A percentile compares a stretch with the other conserved stretches of the same genome.
Conservation (phyloP, 2,797 vertebrate species). For the Gadopsis bispinosus region DNA sequence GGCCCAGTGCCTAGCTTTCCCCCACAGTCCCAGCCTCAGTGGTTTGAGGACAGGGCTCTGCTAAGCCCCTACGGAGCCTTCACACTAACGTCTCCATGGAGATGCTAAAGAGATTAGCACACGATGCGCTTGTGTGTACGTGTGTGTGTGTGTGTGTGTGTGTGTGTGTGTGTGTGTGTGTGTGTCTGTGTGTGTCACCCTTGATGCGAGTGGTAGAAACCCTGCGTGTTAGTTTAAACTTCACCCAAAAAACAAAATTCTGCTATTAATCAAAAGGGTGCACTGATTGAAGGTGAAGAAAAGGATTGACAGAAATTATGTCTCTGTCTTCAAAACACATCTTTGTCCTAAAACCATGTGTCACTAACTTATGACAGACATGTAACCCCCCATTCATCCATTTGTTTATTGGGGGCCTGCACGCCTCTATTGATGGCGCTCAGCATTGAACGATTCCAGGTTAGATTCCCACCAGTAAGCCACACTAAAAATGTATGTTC, state of each 20-base stretch:
- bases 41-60: conserved; percentile 68
- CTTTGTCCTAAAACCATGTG: conserved; percentile 29
- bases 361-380: conserved; percentile 10
- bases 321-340: conserved; percentile 35
- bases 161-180: conserved; percentile 45
- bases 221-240: conserved; percentile 46
- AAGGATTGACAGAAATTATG: conserved; percentile 28
- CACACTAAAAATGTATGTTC: neutral
- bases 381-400: conserved; percentile 14
- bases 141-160: conserved; percentile 45
- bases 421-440: neutral
- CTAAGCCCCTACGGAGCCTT: conserved; percentile 68
- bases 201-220: conserved; percentile 31
- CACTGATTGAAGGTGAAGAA: conserved; percentile 29
- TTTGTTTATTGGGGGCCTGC: conserved; percentile 6
- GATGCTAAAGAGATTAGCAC: conserved; percentile 78
- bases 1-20: conserved; percentile 61
- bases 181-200: conserved; percentile 38
- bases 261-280: conserved; percentile 49
- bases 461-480: conserved; percentile 14
- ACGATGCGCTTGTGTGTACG: conserved; percentile 44
- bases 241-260: conserved; percentile 41
- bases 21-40: conserved; percentile 54
- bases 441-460: neutral
- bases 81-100: conserved; percentile 76